phyloP scores from a whole-genome alignment of 1,140 invertebrate genomes.

The Bactericera cockerelli region DNA sequence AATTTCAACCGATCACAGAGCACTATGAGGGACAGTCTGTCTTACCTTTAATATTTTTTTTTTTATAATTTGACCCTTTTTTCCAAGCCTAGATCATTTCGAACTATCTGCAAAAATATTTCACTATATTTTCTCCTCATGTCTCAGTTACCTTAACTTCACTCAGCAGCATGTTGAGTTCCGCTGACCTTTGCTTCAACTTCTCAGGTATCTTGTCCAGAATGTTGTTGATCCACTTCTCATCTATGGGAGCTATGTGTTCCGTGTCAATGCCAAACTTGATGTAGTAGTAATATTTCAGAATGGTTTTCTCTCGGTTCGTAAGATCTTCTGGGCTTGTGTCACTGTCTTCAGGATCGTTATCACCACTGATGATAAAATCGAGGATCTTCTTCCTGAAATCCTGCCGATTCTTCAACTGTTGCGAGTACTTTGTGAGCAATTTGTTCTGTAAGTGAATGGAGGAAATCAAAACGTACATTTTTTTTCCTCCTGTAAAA shows the following conservation, averaged over 20 bases:
- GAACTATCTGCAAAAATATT: no score
- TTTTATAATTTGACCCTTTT: no score
- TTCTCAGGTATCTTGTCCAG: constrained; percentile 29
- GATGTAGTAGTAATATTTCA: constrained; percentile 80
- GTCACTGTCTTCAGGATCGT: constrained; percentile 30
- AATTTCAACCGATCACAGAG: no score
- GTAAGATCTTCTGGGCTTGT: constrained; percentile 26
- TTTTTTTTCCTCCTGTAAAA: no score
- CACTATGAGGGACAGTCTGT: no score
- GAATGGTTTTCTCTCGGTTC: constrained; percentile 47
- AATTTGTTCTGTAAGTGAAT: not conserved
- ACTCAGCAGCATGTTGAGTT: constrained; percentile 37
- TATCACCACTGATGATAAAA: constrained; percentile 34
- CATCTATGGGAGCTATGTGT: constrained; percentile 60
- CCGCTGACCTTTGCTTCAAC: constrained; percentile 31
- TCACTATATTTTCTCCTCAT: no score
- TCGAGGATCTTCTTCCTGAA: constrained; percentile 64
- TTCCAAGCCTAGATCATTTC: no score
- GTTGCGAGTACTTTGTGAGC: constrained; percentile 35
- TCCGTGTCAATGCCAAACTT: constrained; percentile 74
- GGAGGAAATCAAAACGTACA: no score
- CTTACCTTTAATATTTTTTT: no score
- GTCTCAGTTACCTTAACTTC: constrained; percentile 43
- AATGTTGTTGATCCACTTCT: constrained; percentile 36
- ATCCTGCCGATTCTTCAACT: constrained; percentile 58